These are phyloP conservation scores for Lepidocolaptes lacrymiger DNA, from an alignment of 2,797 vertebrate species.

Conservation along the genomic window DNA sequence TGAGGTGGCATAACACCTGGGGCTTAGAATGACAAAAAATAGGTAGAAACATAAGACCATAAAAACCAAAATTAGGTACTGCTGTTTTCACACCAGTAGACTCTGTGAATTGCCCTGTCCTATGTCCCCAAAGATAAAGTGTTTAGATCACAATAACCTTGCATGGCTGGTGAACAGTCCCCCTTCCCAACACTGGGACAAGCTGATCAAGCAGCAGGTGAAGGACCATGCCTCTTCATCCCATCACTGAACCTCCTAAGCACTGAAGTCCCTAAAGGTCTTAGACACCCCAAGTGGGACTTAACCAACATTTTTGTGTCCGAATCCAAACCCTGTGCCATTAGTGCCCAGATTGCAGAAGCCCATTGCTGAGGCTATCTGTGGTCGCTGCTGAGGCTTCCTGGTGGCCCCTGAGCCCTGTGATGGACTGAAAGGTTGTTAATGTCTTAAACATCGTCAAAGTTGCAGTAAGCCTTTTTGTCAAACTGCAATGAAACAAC, in stretches of 20 bases:
- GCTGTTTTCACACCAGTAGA: background rate
- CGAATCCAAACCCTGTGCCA: rapidly evolving
- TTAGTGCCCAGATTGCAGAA: rapidly evolving
- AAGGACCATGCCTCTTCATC: background rate
- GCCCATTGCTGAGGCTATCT: background rate
- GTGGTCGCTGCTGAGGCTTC: background rate
- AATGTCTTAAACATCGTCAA: too few relatives aligned
- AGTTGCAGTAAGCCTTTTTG: too few relatives aligned
- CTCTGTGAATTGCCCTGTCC: background rate
- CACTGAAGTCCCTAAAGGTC: background rate
- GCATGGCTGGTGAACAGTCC: rapidly evolving
- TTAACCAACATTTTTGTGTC: background rate
- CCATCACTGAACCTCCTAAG: rapidly evolving
- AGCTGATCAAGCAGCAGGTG: background rate
- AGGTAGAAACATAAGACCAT: background rate
- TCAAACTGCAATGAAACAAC: too few relatives aligned
- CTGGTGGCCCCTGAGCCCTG: rapidly evolving
- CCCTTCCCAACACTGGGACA: background rate
- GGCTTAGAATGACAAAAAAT: background rate
- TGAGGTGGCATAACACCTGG: background rate
- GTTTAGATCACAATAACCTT: background rate
- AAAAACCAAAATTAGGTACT: background rate
- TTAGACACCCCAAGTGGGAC: background rate
- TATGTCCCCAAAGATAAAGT: background rate
- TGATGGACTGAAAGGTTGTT: too few relatives aligned